Percentiles rank a stretch among this genome's conserved stretches.
Evolutionary conservation across 2,888 invertebrate genomes (phyloP).

Genomic region (Mythimna ferrago): DNA sequence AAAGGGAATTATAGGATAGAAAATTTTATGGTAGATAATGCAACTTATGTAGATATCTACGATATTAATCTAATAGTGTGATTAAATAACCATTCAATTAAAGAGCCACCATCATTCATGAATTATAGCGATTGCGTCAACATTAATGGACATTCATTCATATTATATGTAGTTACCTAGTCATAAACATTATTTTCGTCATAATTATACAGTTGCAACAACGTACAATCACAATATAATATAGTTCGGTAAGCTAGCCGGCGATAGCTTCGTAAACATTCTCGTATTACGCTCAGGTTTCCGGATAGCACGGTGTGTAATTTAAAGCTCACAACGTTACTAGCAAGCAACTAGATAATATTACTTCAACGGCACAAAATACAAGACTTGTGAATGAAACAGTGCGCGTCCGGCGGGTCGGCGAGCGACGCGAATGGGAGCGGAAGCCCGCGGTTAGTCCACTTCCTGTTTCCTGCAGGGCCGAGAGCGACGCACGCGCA

Average conservation of each 20-base stretch:
- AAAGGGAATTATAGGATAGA: background rate
- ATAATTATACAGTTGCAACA: constrained; percentile 35
- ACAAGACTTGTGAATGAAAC: constrained; percentile 85
- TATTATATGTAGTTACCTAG: constrained; percentile 1
- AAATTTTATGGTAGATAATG: background rate
- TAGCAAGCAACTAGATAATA: constrained; percentile 71
- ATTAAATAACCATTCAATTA: constrained; percentile 20
- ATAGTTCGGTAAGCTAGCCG: constrained; percentile 35
- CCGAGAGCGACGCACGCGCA: constrained; percentile 84
- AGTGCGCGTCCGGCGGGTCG: constrained; percentile 82
- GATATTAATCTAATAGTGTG: background rate
- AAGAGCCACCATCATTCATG: constrained; percentile 20
- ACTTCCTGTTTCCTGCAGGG: constrained; percentile 91
- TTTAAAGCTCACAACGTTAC: constrained; percentile 68
- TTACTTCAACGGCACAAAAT: constrained; percentile 82
- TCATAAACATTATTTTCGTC: constrained; percentile 23
- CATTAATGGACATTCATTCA: constrained; percentile 34
- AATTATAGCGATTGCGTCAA: constrained; percentile 35
- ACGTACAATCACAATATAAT: constrained; percentile 41
- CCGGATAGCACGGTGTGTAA: constrained; percentile 68
- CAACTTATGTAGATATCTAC: no score
- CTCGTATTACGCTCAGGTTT: constrained; percentile 71
- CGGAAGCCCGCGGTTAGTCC: constrained; percentile 90
- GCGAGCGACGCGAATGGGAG: constrained; percentile 87
- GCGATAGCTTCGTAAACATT: constrained; percentile 64